These are phyloP conservation scores for Platerodrilus igneus DNA, from an alignment of 2,888 invertebrate species.

Conservation along the genomic window DNA sequence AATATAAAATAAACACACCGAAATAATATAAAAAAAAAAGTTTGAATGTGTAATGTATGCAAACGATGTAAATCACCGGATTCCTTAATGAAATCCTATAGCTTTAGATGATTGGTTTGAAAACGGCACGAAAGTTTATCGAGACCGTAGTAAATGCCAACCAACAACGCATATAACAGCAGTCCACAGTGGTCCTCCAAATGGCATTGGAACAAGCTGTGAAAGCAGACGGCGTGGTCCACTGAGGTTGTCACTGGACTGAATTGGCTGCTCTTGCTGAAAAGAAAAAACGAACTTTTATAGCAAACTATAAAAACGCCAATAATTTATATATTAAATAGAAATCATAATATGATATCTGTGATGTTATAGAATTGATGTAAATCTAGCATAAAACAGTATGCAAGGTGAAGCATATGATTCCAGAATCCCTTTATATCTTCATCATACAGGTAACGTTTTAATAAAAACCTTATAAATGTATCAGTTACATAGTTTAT, in stretches of 20 bases:
- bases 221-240: constrained; percentile 48
- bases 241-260: constrained; percentile 16
- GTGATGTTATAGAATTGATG: too few species aligned
- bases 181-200: constrained; percentile 57
- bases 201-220: constrained; percentile 54
- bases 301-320: too few species aligned
- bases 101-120: constrained; percentile 41
- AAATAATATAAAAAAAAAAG: constrained; percentile 35
- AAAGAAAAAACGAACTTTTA: constrained; percentile 9
- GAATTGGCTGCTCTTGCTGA: constrained; percentile 22
- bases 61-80: constrained; percentile 20
- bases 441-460: too few species aligned
- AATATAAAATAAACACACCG: constrained; percentile 39
- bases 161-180: constrained; percentile 60
- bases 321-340: too few species aligned
- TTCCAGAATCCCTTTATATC: too few species aligned
- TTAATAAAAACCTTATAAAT: too few species aligned
- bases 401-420: too few species aligned
- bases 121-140: constrained; percentile 48
- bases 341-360: too few species aligned
- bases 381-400: too few species aligned
- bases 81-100: constrained; percentile 37
- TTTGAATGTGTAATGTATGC: constrained; percentile 19
- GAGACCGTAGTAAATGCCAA: constrained; percentile 58
- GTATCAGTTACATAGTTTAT: too few species aligned